Percentiles rank a stretch among this genome's conserved stretches.
Evolutionary conservation across 64 coral and sea anemone genomes (phyloP).

Genomic region (Pocillopora verrucosa): DNA sequence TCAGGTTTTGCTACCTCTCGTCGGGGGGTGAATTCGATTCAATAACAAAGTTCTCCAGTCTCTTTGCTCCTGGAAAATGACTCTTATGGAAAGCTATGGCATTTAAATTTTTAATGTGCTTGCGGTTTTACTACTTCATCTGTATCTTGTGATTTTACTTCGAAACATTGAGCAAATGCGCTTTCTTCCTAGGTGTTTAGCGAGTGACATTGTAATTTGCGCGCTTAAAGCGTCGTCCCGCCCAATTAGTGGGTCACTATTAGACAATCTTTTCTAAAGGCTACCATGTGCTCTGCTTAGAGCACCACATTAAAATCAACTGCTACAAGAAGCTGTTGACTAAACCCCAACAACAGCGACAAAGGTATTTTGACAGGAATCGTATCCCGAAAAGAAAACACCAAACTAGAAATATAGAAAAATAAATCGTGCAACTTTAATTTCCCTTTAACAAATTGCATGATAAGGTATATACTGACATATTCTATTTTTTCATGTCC

Average conservation of each 20-base stretch:
- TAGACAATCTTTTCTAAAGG: background rate
- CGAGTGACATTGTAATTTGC: background rate
- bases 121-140: too few species aligned
- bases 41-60: background rate
- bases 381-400: background rate
- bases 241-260: background rate
- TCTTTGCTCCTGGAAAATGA: background rate
- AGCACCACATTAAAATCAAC: background rate
- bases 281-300: background rate
- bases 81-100: too few species aligned
- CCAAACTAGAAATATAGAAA: background rate
- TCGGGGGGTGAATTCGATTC: background rate
- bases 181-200: background rate
- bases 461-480: constrained; percentile 12
- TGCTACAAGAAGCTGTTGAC: background rate
- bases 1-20: background rate
- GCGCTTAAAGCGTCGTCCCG: background rate
- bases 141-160: background rate
- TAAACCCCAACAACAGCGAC: background rate
- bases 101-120: too few species aligned
- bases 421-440: constrained; percentile 45
- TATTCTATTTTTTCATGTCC: background rate
- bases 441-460: constrained; percentile 15
- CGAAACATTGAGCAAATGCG: background rate
- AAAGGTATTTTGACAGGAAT: background rate